Evolutionary conservation across 1,140 invertebrate species (phyloP).

Genomic region (Trichonephila clavipes): DNA sequence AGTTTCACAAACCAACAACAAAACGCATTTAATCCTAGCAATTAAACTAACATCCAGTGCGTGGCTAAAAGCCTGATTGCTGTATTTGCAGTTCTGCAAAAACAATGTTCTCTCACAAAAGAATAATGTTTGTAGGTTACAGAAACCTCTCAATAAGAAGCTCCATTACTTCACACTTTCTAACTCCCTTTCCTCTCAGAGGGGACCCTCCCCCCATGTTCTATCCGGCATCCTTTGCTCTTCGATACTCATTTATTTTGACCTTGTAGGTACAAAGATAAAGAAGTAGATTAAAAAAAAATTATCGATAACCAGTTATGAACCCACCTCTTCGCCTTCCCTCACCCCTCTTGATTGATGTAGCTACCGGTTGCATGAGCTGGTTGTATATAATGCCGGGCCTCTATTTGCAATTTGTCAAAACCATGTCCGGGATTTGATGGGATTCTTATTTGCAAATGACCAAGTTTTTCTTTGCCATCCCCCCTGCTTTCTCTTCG

Average conservation of each 20-base stretch:
- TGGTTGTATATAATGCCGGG: background rate
- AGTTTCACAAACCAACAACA: background rate
- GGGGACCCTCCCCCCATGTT: background rate
- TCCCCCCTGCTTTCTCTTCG: background rate
- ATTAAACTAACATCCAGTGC: constrained; percentile 25
- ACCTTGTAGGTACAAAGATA: constrained; percentile 43
- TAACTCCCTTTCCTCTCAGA: background rate
- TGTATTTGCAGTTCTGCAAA: background rate
- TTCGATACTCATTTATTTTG: constrained; percentile 42
- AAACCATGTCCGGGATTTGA: constrained; percentile 63
- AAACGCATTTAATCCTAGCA: background rate
- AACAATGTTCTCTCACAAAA: background rate
- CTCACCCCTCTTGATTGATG: constrained; percentile 39
- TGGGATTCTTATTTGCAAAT: constrained; percentile 59
- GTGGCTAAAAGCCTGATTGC: background rate
- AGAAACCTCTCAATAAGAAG: background rate
- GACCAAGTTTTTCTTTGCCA: background rate
- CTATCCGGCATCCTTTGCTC: constrained; percentile 13
- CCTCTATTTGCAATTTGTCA: constrained; percentile 63
- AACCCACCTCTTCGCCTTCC: background rate
- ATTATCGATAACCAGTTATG: constrained; percentile 66
- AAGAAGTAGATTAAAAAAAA: constrained; percentile 66
- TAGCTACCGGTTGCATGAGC: constrained; percentile 29
- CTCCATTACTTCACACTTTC: constrained; percentile 21
- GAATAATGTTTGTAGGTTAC: background rate